phyloP scores from a whole-genome alignment of 2,888 invertebrate genomes.

The Caenorhabditis japonica region DNA sequence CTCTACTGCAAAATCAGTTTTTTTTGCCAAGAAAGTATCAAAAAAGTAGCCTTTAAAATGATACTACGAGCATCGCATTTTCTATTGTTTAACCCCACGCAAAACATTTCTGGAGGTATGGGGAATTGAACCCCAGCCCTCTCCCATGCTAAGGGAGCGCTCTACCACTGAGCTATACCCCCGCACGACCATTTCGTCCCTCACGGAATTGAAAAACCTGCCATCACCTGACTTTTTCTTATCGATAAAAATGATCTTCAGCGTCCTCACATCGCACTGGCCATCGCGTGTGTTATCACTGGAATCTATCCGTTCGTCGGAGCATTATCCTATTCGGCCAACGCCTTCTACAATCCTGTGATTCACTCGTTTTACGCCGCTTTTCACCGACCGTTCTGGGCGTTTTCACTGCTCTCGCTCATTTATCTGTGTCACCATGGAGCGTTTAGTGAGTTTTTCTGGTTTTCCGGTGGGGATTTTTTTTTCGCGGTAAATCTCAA shows the following conservation, averaged over 20 bases:
- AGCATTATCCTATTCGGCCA: slow-evolving; percentile 48
- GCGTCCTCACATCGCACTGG: slow-evolving; percentile 34
- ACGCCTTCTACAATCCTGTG: slow-evolving; percentile 31
- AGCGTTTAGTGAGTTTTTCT: slow-evolving; percentile 51
- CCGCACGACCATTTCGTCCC: too few species aligned
- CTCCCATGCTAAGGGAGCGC: slow-evolving; percentile 74
- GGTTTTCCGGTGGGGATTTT: neutral
- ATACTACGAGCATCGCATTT: too few species aligned
- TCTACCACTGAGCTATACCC: slow-evolving; percentile 74
- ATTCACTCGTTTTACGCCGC: slow-evolving; percentile 66
- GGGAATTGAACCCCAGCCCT: slow-evolving; percentile 72
- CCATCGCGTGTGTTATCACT: slow-evolving; percentile 27
- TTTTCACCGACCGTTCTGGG: slow-evolving; percentile 70
- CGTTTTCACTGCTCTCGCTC: slow-evolving; percentile 63
- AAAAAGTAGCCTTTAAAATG: too few species aligned
- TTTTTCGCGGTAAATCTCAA: neutral
- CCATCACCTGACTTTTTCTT: too few species aligned
- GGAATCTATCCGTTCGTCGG: slow-evolving; percentile 50
- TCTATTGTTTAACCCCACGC: too few species aligned
- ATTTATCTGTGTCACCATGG: slow-evolving; percentile 63
- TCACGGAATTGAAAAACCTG: too few species aligned
- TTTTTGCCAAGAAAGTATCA: too few species aligned
- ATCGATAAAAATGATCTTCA: too few species aligned
- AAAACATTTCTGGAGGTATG: slow-evolving; percentile 60
- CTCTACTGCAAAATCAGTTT: too few species aligned